Base-by-base conservation (phyloP, 1,140 invertebrate species). In the Brachionus rubens region DNA sequence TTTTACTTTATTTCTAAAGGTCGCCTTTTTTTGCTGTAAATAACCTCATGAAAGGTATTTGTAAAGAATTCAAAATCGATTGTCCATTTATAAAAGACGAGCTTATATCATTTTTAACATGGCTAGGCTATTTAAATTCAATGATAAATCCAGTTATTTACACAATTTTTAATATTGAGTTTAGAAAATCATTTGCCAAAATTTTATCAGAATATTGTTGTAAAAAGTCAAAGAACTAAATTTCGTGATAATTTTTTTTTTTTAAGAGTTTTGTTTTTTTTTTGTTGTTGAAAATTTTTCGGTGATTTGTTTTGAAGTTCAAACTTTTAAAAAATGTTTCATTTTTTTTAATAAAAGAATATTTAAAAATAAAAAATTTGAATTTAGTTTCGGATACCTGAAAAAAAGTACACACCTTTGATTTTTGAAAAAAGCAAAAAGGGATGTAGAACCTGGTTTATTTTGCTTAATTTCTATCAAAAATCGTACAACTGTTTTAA, bases 111-210 rank as follows among this genome's bases (percentile, higher is more conserved):
- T 97, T 98, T 85, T 91, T 98, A 77, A 96, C 95, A 1, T 99
- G 96, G 96, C 87, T 99, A 40, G 96, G 96, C 52, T 99, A 98
- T 86, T 94, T 98, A 87, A 99, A 99, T 87, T 96, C 87, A 81
- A 96, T 87, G 79, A 91, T 98, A 76, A 98, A 98, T 87, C 95
- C 95, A 2, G 91, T 98, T 77, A 99, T 99, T 83, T 98, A 99
- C 84, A 98, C 96, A 46, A 97, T 99, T 81, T 99, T 98, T 87
- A 99, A 99, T 87, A 92, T 93, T 3, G 96, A 99, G 85, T 99
- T 99, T 86, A 88, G 96, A 76, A 97, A 98, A 87, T 96, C 96
- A 40, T 99, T 99, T 86, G 93, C 94, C 81, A 96, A 95, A 85
- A 89, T 99, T 76, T 90, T 97, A 65, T 41, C 59, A 2, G 59